phyloP scores from a whole-genome alignment of 2,888 invertebrate species.

The Choreutis nemorana region DNA sequence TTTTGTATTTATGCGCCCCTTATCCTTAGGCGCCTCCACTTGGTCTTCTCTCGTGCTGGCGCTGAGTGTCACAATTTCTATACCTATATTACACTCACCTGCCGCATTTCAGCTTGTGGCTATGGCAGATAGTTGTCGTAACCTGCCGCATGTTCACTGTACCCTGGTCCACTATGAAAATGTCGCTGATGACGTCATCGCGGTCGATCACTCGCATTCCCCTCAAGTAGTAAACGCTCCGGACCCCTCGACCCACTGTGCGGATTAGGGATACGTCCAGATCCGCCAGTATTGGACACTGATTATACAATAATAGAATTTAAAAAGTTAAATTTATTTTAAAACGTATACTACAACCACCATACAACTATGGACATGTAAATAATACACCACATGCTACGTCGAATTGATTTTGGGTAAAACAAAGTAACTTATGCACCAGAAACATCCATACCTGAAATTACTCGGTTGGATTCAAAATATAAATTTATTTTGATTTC shows the following conservation, averaged over 20 bases:
- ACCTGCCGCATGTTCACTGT: slow-evolving; percentile 20
- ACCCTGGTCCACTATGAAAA: slow-evolving; percentile 41
- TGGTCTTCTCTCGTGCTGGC: no score
- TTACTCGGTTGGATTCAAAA: no score
- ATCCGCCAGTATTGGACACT: slow-evolving; percentile 40
- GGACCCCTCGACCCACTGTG: slow-evolving; percentile 35
- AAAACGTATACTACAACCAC: no score
- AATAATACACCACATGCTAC: no score
- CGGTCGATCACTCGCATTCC: slow-evolving; percentile 26
- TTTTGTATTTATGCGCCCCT: no score
- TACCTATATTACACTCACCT: slow-evolving; percentile 21
- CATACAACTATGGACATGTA: no score
- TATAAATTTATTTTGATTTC: no score
- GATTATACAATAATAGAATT: slow-evolving; percentile 1
- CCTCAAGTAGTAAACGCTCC: slow-evolving; percentile 32
- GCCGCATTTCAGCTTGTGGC: slow-evolving; percentile 24
- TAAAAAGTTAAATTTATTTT: neutral
- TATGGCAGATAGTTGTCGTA: slow-evolving; percentile 5
- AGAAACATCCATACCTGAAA: no score
- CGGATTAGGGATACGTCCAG: slow-evolving; percentile 37
- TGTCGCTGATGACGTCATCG: slow-evolving; percentile 31
- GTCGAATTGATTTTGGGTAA: no score
- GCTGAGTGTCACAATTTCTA: no score
- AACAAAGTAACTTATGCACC: no score
- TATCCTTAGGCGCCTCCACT: no score